These are phyloP conservation scores for Arbacia lixula DNA, from an alignment of 53 echinoderm and acorn worm species.

Conservation along the genomic window DNA sequence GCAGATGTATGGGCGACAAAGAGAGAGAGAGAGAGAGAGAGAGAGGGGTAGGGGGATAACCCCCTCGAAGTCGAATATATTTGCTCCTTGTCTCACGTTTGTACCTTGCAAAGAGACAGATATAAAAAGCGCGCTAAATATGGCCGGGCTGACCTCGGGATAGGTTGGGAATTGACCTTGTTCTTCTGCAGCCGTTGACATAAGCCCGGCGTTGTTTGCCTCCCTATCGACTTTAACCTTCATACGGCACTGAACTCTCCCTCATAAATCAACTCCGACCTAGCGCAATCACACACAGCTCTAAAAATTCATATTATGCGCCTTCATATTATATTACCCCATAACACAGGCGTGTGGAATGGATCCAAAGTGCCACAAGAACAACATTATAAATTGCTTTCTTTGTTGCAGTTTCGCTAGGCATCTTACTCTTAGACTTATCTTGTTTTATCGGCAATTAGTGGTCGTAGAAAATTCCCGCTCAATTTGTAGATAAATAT, in stretches of 20 bases:
- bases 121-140: slow-evolving; percentile 25
- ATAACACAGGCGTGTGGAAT: slow-evolving; percentile 3
- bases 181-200: slow-evolving; percentile 22
- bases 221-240: slow-evolving; percentile 44
- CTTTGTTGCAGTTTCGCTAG: too few relatives aligned
- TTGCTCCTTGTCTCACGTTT: not conserved
- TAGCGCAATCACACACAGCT: not conserved
- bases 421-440: too few relatives aligned
- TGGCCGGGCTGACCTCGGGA: slow-evolving; percentile 9
- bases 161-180: slow-evolving; percentile 20
- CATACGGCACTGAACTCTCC: slow-evolving; percentile 17
- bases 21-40: slow-evolving; percentile 14
- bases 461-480: too few relatives aligned
- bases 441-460: too few relatives aligned
- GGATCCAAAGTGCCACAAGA: too few relatives aligned
- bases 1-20: not conserved
- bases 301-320: not conserved
- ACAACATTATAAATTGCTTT: too few relatives aligned
- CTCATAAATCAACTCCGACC: slow-evolving; percentile 23
- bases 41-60: not conserved
- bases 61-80: not conserved
- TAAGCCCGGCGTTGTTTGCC: slow-evolving; percentile 49
- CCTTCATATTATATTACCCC: slow-evolving; percentile 25
- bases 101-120: slow-evolving; percentile 4
- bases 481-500: too few relatives aligned